Evolutionary conservation across 2,113 vertebrate genomes (phyloP).

Genomic region (Pluvialis apricaria): DNA sequence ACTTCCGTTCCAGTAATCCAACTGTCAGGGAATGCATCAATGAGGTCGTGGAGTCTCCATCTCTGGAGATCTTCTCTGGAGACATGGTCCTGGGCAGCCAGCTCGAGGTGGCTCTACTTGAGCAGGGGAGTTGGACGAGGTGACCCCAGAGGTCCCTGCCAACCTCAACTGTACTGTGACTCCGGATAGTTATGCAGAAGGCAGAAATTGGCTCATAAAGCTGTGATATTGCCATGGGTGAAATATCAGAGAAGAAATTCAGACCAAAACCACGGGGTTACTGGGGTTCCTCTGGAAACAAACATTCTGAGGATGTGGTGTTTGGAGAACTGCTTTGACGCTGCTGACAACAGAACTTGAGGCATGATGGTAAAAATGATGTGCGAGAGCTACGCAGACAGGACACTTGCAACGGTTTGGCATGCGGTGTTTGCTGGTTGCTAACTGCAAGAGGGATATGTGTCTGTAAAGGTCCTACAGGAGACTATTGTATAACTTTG

Average conservation of each 20-base stretch:
- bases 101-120: background rate
- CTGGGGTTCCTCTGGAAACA: background rate
- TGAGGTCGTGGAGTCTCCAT: background rate
- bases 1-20: too few relatives aligned
- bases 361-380: background rate
- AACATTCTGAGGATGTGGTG: background rate
- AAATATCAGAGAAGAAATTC: background rate
- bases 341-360: background rate
- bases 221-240: background rate
- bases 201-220: background rate
- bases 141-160: background rate
- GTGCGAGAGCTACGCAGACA: accelerated
- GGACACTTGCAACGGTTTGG: accelerated
- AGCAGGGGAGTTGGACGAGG: background rate
- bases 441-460: accelerated
- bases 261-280: background rate
- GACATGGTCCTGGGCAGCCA: background rate
- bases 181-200: background rate
- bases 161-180: accelerated
- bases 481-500: accelerated
- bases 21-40: background rate
- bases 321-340: background rate
- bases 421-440: background rate
- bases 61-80: background rate
- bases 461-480: background rate